Conservation (phyloP, 2,888 invertebrate species). For the Erebia epiphron region DNA sequence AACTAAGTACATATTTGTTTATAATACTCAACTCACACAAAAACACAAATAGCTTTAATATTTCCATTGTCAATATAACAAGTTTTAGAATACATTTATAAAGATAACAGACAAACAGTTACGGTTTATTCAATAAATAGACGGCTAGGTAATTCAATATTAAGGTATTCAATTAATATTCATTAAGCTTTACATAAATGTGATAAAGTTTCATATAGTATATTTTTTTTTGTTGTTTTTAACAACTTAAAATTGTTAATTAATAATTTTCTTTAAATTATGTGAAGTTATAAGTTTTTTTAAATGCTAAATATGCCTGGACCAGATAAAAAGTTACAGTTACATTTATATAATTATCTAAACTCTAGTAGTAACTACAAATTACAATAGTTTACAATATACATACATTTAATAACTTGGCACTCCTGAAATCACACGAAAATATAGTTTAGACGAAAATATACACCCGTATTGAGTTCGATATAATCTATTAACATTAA, state of each 20-base stretch:
- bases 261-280: not conserved
- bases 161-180: too few species aligned
- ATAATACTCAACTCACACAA: not conserved
- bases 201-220: not conserved
- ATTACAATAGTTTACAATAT: slow-evolving; percentile 13
- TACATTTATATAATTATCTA: slow-evolving; percentile 8
- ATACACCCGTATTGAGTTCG: slow-evolving; percentile 26
- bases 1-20: not conserved
- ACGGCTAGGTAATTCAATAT: slow-evolving; percentile 22
- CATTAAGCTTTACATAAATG: not conserved
- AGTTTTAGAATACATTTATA: slow-evolving; percentile 10
- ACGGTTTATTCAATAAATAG: slow-evolving; percentile 19
- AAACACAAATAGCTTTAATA: slow-evolving; percentile 46
- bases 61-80: slow-evolving; percentile 66
- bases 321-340: slow-evolving; percentile 1
- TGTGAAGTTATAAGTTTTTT: slow-evolving; percentile 11
- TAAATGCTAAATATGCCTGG: slow-evolving; percentile 11
- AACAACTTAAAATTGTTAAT: not conserved
- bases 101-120: slow-evolving; percentile 17
- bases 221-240: slow-evolving; percentile 9
- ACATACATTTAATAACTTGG: slow-evolving; percentile 10
- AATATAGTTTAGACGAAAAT: slow-evolving; percentile 31
- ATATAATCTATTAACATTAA: slow-evolving; percentile 7
- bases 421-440: slow-evolving; percentile 31
- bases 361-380: slow-evolving; percentile 15